Evolutionary conservation across 2,888 invertebrate genomes (phyloP).

Genomic region (Nowickia ferox): DNA sequence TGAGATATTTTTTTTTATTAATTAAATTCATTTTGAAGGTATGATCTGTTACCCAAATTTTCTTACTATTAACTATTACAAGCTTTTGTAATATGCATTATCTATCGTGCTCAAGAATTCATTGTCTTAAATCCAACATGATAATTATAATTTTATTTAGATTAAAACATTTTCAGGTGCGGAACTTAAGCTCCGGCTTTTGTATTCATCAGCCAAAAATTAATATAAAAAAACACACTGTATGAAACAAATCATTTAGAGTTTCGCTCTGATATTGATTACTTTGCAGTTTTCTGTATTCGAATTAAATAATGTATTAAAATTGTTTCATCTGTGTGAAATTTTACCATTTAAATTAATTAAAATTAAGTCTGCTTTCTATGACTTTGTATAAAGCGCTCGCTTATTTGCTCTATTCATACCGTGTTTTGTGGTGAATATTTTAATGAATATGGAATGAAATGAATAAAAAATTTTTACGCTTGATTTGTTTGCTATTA

Average conservation of each 20-base stretch:
- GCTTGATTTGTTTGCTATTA: slow-evolving; percentile 38
- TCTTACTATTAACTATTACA: too few relatives aligned
- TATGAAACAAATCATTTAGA: slow-evolving; percentile 18
- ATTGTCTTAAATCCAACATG: too few relatives aligned
- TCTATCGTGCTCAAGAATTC: too few relatives aligned
- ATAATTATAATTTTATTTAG: too few relatives aligned
- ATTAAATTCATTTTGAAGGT: too few relatives aligned
- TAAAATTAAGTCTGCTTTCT: slow-evolving; percentile 36
- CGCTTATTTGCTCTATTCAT: not conserved
- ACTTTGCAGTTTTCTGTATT: slow-evolving; percentile 60
- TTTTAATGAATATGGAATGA: slow-evolving; percentile 15
- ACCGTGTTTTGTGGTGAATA: slow-evolving; percentile 15
- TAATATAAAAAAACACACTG: slow-evolving; percentile 15
- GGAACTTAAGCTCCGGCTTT: not conserved
- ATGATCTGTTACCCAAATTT: too few relatives aligned
- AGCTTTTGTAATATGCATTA: too few relatives aligned
- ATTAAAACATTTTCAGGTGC: not conserved
- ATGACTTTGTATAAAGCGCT: not conserved
- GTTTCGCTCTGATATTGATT: slow-evolving; percentile 53
- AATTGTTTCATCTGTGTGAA: not conserved
- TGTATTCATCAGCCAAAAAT: not conserved
- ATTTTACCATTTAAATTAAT: slow-evolving; percentile 44
- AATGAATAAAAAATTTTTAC: slow-evolving; percentile 52
- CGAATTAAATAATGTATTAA: slow-evolving; percentile 42
- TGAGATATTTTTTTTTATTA: too few relatives aligned